These are phyloP conservation scores for Macrobrachium rosenbergii DNA, from an alignment of 1,140 invertebrate species.

Conservation along the genomic window DNA sequence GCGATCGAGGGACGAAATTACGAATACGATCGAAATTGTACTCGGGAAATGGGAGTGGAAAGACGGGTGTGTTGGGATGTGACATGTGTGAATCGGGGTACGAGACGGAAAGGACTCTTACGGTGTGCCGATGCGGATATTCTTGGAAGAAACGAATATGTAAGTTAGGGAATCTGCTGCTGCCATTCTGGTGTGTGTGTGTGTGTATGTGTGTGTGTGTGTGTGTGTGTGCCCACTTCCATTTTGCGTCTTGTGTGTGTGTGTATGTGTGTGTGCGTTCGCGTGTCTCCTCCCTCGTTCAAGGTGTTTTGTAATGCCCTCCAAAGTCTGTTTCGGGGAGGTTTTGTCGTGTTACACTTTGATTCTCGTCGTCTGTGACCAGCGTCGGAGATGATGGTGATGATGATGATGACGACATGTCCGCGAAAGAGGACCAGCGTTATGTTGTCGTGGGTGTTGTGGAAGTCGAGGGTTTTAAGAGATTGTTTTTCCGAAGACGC, in stretches of 20 bases:
- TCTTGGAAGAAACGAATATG: slow-evolving; percentile 65
- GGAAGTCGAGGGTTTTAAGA: too few relatives aligned
- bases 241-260: slow-evolving; percentile 46
- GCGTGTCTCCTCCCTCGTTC: neutral
- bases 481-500: too few relatives aligned
- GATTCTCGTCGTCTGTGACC: too few relatives aligned
- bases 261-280: slow-evolving; percentile 41
- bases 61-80: slow-evolving; percentile 56
- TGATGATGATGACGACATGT: too few relatives aligned
- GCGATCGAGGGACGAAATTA: slow-evolving; percentile 61
- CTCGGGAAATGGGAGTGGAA: slow-evolving; percentile 43
- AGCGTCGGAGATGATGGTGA: too few relatives aligned
- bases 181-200: slow-evolving; percentile 37
- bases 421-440: too few relatives aligned
- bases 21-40: slow-evolving; percentile 58
- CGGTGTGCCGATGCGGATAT: slow-evolving; percentile 64
- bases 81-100: slow-evolving; percentile 65
- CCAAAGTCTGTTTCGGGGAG: too few relatives aligned
- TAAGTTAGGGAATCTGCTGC: slow-evolving; percentile 53
- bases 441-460: too few relatives aligned
- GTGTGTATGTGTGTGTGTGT: slow-evolving; percentile 35
- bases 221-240: slow-evolving; percentile 34
- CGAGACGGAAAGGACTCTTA: slow-evolving; percentile 65
- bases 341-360: too few relatives aligned
- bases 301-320: neutral